Evolutionary conservation across 2,113 vertebrate genomes (phyloP), one percentile per base, ranked within the genome.

Genomic region (Chroicocephalus ridibundus): DNA sequence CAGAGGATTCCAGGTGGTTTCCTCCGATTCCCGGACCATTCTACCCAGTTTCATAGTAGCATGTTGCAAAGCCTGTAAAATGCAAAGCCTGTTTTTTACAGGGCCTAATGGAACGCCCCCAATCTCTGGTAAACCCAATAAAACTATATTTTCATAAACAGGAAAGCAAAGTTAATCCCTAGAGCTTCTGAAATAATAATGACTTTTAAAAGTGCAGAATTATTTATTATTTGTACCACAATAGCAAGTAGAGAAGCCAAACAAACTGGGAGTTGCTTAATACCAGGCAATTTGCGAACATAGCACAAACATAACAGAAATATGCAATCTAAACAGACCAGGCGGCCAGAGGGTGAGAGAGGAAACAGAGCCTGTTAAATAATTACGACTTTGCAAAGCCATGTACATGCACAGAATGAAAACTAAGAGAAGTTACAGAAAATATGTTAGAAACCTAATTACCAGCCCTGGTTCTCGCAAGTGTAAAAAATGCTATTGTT

Each of bases 221-320:
- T 90, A 82, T 57, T 93, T 79, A 72, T 64, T 91, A 76, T 93
- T 90, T 85, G 66, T 84, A 93, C 74, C 81, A 95, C 61, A 93
- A 82, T 40, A 87, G 47, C 47, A 93, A 91, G 55, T 17, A 79
- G 44, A 64, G n/a, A 61, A 89, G 74, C 55, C 74, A 94, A 91
- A 81, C 15, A 81, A 72, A 83, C 6, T 61, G 27, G 5, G 10
- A 57, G 36, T 77, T 93, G 82, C 89, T 81, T 89, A 95, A 88
- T 74, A 68, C 34, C 0, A 0, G 29, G 54, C 68, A 86, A 58
- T 46, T 34, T 54, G 57, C 57, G 92, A 91, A 78, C 44, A 79
- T 12, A 65, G 78, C 46, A 76, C 55, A 85, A 91, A 46, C 31
- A 16, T 62, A 78, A 87, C 21, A 79, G 61, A 93, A 79, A 77